Base-by-base conservation (phyloP, 2,888 invertebrate genomes). In the Phanerotoma sp. region DNA sequence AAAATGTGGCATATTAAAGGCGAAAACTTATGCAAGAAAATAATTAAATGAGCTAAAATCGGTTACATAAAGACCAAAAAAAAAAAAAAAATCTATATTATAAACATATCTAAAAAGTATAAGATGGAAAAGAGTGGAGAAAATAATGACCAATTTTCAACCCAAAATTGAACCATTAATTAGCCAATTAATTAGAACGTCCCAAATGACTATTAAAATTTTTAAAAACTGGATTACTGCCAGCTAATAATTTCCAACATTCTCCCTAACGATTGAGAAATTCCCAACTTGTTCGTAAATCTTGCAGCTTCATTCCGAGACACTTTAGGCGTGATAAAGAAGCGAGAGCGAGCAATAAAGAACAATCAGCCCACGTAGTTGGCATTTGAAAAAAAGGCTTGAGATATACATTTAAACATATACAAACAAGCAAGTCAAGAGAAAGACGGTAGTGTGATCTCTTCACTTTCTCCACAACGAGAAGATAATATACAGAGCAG, bases 381-480 rank as follows among this genome's bases (percentile, higher is more conserved):
- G 44, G 11, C 21, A 22, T 41, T 32, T 41, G 28, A 21, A 18
- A 32, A 49, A 38, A 53, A 46, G 33, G 21, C n/a, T 13, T 13
- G 22, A 47, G 32, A 33, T 16, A 37, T 38, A 20, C 10, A 50
- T 37, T 9, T 28, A 45, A 21, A 54, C 22, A 53, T 37, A 40
- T 37, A 52, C 25, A 53, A 22, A 44, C 18, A 16, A 33, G 33
- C 60, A 57, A n/a, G n/a, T n/a, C n/a, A n/a, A n/a, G n/a, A n/a
- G n/a, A n/a, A n/a, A n/a, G n/a, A n/a, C n/a, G n/a, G n/a, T n/a
- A n/a, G n/a, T n/a, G 54, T 60, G 53, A 62, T 62, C 53, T 61
- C 62, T 56, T 62, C 59, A 62, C 62, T 62, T 62, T 62, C 62
- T 61, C 59, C 50, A 37, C 33, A 32, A 21, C 35, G n/a, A n/a